Conservation (phyloP, 2,888 invertebrate species). For the Bembecia ichneumoniformis region DNA sequence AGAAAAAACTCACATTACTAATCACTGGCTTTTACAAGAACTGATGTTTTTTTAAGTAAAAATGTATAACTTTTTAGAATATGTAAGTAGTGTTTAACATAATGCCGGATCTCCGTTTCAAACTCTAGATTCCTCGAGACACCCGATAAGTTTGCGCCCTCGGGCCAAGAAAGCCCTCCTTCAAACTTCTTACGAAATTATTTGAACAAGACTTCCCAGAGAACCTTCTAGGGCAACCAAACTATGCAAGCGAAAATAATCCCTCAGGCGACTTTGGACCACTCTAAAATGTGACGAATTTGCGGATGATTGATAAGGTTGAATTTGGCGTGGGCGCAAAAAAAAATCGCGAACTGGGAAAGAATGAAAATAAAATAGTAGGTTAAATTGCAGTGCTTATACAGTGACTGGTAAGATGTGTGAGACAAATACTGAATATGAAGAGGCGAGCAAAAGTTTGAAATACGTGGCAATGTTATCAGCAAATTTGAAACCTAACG, state of each 20-base stretch:
- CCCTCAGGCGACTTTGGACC: conserved; percentile 20
- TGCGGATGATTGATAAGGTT: conserved; percentile 19
- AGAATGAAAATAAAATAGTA: conserved; percentile 6
- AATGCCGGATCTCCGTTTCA: conserved; percentile 17
- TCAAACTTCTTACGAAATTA: conserved; percentile 62
- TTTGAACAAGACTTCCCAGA: conserved; percentile 44
- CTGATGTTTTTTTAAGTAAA: too few species aligned
- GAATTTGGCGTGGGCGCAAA: conserved; percentile 2
- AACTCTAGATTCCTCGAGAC: conserved; percentile 26
- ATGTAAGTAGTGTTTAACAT: conserved; percentile 7
- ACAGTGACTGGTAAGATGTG: conserved; percentile 32
- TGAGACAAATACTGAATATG: conserved; percentile 39
- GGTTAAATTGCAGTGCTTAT: conserved; percentile 41
- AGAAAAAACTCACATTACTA: too few species aligned
- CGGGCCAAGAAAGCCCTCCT: conserved; percentile 44
- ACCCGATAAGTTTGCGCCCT: conserved; percentile 53
- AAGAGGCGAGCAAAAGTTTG: conserved; percentile 21
- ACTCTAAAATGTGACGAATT: conserved; percentile 20
- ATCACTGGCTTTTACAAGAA: too few species aligned
- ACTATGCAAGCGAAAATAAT: conserved; percentile 27
- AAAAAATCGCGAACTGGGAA: conserved; percentile 4
- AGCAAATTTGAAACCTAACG: background rate
- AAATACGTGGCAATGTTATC: conserved; percentile 8
- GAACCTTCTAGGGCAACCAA: conserved; percentile 18
- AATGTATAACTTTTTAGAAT: too few species aligned